These are phyloP conservation scores for Staurois parvus DNA, from an alignment of 2,797 vertebrate species.

Conservation along the genomic window DNA sequence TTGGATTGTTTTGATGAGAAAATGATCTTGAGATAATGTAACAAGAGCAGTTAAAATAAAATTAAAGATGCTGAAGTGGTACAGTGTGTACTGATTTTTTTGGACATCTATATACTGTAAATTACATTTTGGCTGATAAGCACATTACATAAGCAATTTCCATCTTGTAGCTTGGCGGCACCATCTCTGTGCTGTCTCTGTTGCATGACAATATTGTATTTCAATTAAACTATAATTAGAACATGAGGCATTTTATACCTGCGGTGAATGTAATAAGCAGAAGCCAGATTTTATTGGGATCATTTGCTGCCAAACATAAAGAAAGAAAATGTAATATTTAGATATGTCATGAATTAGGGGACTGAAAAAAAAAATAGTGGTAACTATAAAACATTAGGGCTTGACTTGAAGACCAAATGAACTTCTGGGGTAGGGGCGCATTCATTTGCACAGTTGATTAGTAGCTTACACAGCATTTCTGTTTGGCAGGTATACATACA, in stretches of 20 bases:
- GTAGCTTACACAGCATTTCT: too few relatives aligned
- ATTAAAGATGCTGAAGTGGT: neutral
- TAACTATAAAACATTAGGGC: neutral
- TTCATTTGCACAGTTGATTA: too few relatives aligned
- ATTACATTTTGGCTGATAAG: conserved; percentile 40
- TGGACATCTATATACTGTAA: conserved; percentile 12
- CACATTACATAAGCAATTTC: conserved; percentile 35
- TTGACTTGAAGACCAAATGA: neutral
- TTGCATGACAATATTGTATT: conserved; percentile 32
- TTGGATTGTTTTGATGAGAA: neutral
- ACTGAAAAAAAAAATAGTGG: neutral
- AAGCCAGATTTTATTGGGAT: neutral
- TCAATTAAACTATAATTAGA: conserved; percentile 41
- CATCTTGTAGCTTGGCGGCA: conserved; percentile 20
- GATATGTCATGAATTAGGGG: neutral
- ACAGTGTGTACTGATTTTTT: conserved; percentile 1
- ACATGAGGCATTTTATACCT: conserved; percentile 30
- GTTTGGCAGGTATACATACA: too few relatives aligned
- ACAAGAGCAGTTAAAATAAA: neutral
- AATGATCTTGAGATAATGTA: neutral
- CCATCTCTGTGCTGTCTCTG: neutral
- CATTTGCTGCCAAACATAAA: conserved; percentile 6
- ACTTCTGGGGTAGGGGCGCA: too few relatives aligned
- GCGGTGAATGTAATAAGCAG: conserved; percentile 17
- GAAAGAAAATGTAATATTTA: neutral